Percentiles rank a stretch among this genome's conserved stretches.
Evolutionary conservation across 1,140 invertebrate genomes (phyloP).

Genomic region (Ruditapes philippinarum): DNA sequence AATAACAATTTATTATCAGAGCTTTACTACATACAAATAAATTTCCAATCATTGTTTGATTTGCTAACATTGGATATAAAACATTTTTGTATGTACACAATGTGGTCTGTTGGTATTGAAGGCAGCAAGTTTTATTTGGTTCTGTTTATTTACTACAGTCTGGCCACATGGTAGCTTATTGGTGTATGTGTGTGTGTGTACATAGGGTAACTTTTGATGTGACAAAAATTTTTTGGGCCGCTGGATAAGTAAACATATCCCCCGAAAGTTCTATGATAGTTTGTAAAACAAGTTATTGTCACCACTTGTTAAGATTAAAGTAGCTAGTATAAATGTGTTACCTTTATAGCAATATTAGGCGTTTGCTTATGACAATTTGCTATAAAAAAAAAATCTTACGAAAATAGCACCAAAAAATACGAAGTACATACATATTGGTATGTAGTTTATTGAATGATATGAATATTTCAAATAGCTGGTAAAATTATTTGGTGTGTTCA

Average conservation of each 20-base stretch:
- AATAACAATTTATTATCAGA: not conserved
- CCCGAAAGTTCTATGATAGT: not conserved
- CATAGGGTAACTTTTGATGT: slow-evolving; percentile 7
- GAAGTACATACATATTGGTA: no score
- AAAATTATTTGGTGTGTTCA: no score
- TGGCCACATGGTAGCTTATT: not conserved
- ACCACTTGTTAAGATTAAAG: not conserved
- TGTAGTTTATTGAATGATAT: no score
- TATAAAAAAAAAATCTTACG: no score
- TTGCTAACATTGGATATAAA: not conserved
- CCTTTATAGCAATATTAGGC: not conserved
- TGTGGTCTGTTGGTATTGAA: not conserved
- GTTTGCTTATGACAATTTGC: not conserved
- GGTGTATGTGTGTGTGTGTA: not conserved
- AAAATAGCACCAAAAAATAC: no score
- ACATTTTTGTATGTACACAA: not conserved
- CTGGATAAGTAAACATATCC: not conserved
- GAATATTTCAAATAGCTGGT: no score
- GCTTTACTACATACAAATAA: slow-evolving; percentile 12
- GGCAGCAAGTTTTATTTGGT: not conserved
- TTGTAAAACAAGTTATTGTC: not conserved
- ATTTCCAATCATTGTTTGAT: slow-evolving; percentile 2
- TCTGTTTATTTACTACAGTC: not conserved
- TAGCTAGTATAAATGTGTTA: not conserved
- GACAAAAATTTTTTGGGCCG: not conserved